Evolutionary conservation across 2,888 invertebrate species (phyloP).

Genomic region (Axea sp.): DNA sequence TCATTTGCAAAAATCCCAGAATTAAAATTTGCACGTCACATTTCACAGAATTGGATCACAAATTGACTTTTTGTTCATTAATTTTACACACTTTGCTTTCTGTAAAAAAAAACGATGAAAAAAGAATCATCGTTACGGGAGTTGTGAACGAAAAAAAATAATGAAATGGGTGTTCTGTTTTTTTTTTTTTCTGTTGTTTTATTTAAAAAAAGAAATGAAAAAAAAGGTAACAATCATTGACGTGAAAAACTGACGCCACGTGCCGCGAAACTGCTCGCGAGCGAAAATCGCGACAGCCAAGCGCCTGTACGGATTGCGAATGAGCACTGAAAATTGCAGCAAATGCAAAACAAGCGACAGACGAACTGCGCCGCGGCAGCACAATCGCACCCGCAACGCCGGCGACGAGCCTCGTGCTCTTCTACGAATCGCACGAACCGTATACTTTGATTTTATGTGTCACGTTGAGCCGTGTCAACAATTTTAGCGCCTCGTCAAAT

Average conservation of each 20-base stretch:
- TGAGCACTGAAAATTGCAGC: constrained; percentile 52
- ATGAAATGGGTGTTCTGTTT: too few relatives aligned
- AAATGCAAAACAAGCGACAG: constrained; percentile 42
- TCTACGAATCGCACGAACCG: constrained; percentile 36
- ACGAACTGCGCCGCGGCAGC: constrained; percentile 43
- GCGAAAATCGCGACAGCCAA: constrained; percentile 15
- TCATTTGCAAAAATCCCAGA: too few relatives aligned
- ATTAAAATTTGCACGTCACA: background rate
- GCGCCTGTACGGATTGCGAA: constrained; percentile 43
- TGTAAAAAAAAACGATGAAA: too few relatives aligned
- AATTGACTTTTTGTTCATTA: too few relatives aligned
- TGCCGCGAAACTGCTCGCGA: constrained; percentile 10
- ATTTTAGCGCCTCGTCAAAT: constrained; percentile 32
- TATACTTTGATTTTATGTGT: constrained; percentile 29
- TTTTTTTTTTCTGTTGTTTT: too few relatives aligned
- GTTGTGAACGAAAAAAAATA: too few relatives aligned
- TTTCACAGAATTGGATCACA: background rate
- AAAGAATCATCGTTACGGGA: too few relatives aligned
- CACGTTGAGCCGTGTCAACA: constrained; percentile 44
- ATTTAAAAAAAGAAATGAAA: too few relatives aligned
- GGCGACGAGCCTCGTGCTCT: constrained; percentile 12
- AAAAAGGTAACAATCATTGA: too few relatives aligned
- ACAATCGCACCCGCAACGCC: constrained; percentile 35
- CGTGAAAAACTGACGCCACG: too few relatives aligned
- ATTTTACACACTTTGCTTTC: too few relatives aligned